Evolutionary conservation across 2,888 invertebrate species (phyloP).

Genomic region (Rhogogaster chlorosoma): DNA sequence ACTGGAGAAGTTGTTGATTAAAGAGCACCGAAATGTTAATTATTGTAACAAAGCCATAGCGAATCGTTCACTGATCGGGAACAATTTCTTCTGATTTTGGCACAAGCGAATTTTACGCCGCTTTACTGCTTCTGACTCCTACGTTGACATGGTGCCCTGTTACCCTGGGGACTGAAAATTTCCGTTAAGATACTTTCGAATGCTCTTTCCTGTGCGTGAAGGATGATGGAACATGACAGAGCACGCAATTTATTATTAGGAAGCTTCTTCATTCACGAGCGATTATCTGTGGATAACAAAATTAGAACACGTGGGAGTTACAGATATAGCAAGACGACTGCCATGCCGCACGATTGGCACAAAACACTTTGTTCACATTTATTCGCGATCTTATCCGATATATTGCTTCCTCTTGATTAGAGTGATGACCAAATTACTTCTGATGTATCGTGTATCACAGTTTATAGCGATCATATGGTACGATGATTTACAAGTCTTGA

Average conservation of each 20-base stretch:
- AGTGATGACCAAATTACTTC: neutral
- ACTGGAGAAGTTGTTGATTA: neutral
- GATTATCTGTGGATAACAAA: neutral
- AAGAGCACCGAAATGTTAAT: neutral
- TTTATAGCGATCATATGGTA: neutral
- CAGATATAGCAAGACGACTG: neutral
- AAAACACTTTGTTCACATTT: neutral
- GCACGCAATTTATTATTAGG: neutral
- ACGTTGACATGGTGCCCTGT: constrained; percentile 62
- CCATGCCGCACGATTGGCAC: too few relatives aligned
- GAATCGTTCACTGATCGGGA: neutral
- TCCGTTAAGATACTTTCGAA: constrained; percentile 69
- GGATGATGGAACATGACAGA: neutral
- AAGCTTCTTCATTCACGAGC: neutral
- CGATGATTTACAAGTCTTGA: neutral
- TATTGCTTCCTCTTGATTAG: neutral
- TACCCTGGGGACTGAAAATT: constrained; percentile 70
- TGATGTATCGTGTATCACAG: neutral
- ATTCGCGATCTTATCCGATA: neutral
- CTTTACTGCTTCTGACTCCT: constrained; percentile 55
- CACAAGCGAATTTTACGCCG: constrained; percentile 14
- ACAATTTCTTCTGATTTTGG: constrained; percentile 22
- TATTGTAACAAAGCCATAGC: neutral
- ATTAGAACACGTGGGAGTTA: neutral
- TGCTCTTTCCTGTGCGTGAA: constrained; percentile 24